Conservation (phyloP, 2,797 vertebrate species). For the Tympanoctomys barrerae region DNA sequence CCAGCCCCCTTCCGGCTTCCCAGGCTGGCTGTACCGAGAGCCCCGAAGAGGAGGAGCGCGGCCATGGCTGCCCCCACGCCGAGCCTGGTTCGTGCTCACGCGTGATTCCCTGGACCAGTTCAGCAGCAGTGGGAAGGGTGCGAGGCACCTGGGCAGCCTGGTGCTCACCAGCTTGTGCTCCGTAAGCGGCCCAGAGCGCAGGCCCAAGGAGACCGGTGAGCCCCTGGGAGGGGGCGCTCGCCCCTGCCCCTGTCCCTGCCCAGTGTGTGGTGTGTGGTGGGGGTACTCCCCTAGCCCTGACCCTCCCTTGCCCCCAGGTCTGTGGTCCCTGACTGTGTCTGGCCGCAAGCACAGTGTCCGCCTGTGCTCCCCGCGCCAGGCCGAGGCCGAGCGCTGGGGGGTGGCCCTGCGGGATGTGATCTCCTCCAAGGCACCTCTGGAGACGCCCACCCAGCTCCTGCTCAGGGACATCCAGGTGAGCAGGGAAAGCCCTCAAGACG, state of each 20-base stretch:
- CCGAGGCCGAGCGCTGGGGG: slow-evolving; percentile 96
- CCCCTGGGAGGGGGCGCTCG: background rate
- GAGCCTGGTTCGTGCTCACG: slow-evolving; percentile 97
- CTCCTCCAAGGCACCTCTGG: slow-evolving; percentile 94
- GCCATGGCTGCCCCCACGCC: slow-evolving; percentile 95
- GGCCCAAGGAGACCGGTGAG: slow-evolving; percentile 96
- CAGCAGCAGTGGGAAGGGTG: slow-evolving; percentile 92
- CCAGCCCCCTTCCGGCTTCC: too few relatives aligned
- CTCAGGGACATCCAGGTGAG: slow-evolving; percentile 96
- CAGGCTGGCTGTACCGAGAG: slow-evolving; percentile 97
- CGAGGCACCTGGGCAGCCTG: slow-evolving; percentile 93
- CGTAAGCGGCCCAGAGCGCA: slow-evolving; percentile 96
- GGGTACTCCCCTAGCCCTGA: background rate
- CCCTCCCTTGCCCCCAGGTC: slow-evolving; percentile 88
- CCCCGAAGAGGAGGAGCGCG: slow-evolving; percentile 88
- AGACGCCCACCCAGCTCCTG: slow-evolving; percentile 97
- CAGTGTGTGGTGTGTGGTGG: background rate
- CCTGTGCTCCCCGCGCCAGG: slow-evolving; percentile 95
- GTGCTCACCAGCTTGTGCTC: slow-evolving; percentile 98
- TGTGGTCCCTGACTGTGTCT: slow-evolving; percentile 96
- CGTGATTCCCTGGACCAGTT: slow-evolving; percentile 97
- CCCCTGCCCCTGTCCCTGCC: background rate
- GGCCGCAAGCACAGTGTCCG: slow-evolving; percentile 96
- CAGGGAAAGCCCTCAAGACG: background rate
- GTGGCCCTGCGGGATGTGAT: slow-evolving; percentile 96